Evolutionary conservation across 92 coral and sea anemone species (phyloP), one percentile per base, ranked within the genome.

Genomic region (Micromussa lordhowensis): DNA sequence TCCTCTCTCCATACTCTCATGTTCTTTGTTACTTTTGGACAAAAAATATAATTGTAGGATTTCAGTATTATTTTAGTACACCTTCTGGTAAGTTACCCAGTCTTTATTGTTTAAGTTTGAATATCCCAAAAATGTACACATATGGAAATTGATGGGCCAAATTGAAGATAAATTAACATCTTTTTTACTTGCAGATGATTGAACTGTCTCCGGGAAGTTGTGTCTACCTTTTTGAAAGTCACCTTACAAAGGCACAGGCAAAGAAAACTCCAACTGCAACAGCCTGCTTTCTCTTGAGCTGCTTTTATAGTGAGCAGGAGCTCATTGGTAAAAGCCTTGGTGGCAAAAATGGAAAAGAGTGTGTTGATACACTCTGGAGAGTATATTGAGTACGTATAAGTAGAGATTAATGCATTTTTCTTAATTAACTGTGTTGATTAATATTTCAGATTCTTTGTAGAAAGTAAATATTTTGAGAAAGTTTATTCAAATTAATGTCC

Each of bases 351-450:
- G 90, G 90, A 51, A 91, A 87, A 79, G 63, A 14, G 14, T 36
- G 75, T 73, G 66, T 91, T 30, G 94, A 91, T 81, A 68, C 80
- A 63, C 88, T 58, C 77, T 92, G 17, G 92, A 89, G 80, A 89
- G 88, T 82, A 85, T 88, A 64, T 32, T 92, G 89, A 89, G 95
- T 92, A 92, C 86, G 91, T 86, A 30, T 85, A 83, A 88, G 54
- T 49, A 49, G 54, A 49, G 54, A 49, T 49, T 49, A 49, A 49
- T 49, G 54, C 54, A 49, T 49, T 49, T 49, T n/a, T n/a, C n/a
- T 49, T 49, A 49, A 49, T 49, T 49, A 49, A 49, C 11, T 49
- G 54, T 49, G 54, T 49, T 4, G 5, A n/a, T n/a, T n/a, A n/a
- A n/a, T n/a, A n/a, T n/a, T n/a, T n/a, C n/a, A n/a, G n/a, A n/a